A percentile compares a stretch with the other conserved stretches of the same genome.
Evolutionary conservation across 2,797 vertebrate species (phyloP).

Genomic region (Rhabdomys pumilio): DNA sequence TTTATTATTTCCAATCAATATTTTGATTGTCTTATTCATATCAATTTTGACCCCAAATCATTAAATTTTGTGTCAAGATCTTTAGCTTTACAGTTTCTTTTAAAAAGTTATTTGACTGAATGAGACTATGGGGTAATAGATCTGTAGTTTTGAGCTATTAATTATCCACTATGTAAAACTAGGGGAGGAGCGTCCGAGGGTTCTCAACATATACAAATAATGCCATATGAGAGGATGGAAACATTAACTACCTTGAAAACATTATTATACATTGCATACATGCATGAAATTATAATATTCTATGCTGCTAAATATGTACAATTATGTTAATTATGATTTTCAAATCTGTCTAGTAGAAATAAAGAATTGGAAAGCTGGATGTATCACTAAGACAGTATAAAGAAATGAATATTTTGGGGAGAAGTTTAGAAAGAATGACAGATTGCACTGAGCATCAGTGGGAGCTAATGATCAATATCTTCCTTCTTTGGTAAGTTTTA

Average conservation of each 20-base stretch:
- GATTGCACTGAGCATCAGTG: not conserved
- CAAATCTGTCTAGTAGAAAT: constrained; percentile 23
- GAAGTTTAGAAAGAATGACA: constrained; percentile 9
- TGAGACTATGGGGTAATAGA: not conserved
- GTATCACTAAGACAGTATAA: constrained; percentile 40
- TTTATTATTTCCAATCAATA: constrained; percentile 61
- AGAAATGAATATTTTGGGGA: not conserved
- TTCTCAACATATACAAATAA: not conserved
- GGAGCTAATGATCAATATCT: not conserved
- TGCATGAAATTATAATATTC: not conserved
- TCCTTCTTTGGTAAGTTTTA: constrained; percentile 3
- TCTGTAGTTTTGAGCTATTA: not conserved
- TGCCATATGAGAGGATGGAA: not conserved
- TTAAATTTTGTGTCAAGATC: constrained; percentile 10
- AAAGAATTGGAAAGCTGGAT: constrained; percentile 13
- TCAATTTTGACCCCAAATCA: not conserved
- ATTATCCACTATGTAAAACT: not conserved
- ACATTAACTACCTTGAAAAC: not conserved
- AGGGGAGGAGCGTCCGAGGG: not conserved
- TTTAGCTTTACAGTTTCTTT: not conserved
- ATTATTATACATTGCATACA: not conserved
- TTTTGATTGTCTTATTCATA: constrained; percentile 19
- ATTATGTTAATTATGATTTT: not conserved
- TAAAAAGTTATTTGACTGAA: not conserved
- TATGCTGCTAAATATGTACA: not conserved